phyloP scores from a whole-genome alignment of 2,888 invertebrate species.

The Ligdia adustata region DNA sequence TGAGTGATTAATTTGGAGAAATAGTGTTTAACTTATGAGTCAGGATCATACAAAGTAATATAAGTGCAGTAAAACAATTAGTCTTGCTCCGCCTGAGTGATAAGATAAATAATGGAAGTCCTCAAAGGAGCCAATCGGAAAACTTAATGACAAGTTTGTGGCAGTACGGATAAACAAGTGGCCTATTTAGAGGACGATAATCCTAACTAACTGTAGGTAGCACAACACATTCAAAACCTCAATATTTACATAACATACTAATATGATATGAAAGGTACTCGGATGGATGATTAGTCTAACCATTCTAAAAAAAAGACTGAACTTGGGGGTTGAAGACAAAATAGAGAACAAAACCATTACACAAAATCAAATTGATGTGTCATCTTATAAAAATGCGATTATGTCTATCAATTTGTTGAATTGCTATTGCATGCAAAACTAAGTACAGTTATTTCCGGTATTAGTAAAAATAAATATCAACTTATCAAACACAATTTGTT shows the following conservation, averaged over 20 bases:
- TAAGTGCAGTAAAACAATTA: constrained; percentile 20
- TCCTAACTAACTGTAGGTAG: constrained; percentile 29
- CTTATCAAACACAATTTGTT: constrained; percentile 5
- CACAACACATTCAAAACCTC: background rate
- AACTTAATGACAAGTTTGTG: constrained; percentile 19
- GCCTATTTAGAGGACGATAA: constrained; percentile 58
- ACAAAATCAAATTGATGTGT: background rate
- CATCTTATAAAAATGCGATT: constrained; percentile 1
- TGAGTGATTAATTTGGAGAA: constrained; percentile 16
- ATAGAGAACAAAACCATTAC: background rate
- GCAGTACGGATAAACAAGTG: constrained; percentile 49
- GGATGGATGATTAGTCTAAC: too few species aligned
- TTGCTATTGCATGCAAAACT: constrained; percentile 3
- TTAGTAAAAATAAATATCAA: background rate
- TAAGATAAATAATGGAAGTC: constrained; percentile 19
- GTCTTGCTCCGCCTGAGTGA: constrained; percentile 5
- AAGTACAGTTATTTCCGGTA: constrained; percentile 10
- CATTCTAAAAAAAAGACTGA: too few species aligned
- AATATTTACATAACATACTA: constrained; percentile 9
- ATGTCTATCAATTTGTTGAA: too few species aligned
- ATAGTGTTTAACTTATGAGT: constrained; percentile 6
- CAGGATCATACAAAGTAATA: constrained; percentile 6
- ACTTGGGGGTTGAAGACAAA: too few species aligned
- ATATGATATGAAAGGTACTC: background rate
- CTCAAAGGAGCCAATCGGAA: constrained; percentile 20